phyloP scores from a whole-genome alignment of 23 tunicate genomes.

The Styela plicata region DNA sequence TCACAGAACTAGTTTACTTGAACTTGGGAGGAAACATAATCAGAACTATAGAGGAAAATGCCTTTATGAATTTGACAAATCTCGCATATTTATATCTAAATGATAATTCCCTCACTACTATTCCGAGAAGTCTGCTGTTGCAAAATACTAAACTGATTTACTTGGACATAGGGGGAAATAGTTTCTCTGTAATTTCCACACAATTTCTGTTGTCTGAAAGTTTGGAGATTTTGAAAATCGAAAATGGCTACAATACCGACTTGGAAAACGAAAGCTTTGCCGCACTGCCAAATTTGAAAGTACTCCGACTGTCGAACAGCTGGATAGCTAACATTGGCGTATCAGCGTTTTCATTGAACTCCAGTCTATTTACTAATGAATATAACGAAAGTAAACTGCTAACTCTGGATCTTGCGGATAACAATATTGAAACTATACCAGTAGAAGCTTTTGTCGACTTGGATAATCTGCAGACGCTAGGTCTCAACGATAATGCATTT shows the following conservation, averaged over 20 bases:
- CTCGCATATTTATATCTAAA: slow-evolving; percentile 23
- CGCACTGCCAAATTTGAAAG: slow-evolving; percentile 20
- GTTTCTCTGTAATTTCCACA: neutral
- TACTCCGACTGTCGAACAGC: neutral
- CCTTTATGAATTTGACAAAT: neutral
- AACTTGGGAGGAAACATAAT: slow-evolving; percentile 25
- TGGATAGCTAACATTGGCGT: neutral
- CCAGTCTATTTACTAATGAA: too few species aligned
- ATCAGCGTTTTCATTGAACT: neutral
- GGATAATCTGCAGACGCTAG: slow-evolving; percentile 4
- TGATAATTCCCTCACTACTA: neutral
- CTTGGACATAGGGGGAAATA: slow-evolving; percentile 25
- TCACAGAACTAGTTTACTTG: neutral
- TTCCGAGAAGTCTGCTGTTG: neutral
- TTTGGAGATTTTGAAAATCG: slow-evolving; percentile 19
- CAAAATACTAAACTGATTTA: neutral
- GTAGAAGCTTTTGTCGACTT: neutral
- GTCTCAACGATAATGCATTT: slow-evolving; percentile 13
- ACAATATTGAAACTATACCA: neutral
- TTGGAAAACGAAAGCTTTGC: slow-evolving; percentile 18
- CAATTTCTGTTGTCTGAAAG: slow-evolving; percentile 21
- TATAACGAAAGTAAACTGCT: slow-evolving; percentile 8
- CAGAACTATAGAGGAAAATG: neutral
- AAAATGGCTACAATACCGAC: neutral
- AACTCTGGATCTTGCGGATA: slow-evolving; percentile 20